These are phyloP conservation scores for Mantis religiosa DNA, from an alignment of 2,888 invertebrate species.

Conservation along the genomic window DNA sequence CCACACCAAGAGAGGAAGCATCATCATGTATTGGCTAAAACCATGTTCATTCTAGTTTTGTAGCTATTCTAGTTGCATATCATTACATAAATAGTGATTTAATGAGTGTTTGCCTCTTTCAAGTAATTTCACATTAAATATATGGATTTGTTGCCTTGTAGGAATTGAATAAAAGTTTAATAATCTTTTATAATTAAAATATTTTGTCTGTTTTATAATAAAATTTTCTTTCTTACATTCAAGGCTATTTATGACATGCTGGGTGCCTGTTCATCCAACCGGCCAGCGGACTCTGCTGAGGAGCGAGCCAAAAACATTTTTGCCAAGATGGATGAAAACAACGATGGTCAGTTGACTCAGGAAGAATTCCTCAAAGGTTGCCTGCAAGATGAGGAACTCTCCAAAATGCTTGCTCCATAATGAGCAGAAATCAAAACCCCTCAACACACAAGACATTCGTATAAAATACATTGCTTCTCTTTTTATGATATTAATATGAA, in stretches of 20 bases:
- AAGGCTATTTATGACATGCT: constrained; percentile 99
- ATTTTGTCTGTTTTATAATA: neutral
- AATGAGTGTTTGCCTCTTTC: no score
- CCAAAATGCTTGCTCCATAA: constrained; percentile 93
- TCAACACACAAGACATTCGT: constrained; percentile 12
- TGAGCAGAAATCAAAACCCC: constrained; percentile 36
- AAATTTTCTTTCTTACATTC: constrained; percentile 38
- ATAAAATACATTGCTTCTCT: constrained; percentile 18
- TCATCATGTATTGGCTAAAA: no score
- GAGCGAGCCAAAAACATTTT: constrained; percentile 98
- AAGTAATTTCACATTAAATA: no score
- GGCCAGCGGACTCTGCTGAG: constrained; percentile 93
- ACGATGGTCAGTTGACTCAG: constrained; percentile 95
- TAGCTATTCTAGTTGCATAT: no score
- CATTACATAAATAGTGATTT: no score
- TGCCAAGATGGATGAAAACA: constrained; percentile 99
- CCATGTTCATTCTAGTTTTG: no score
- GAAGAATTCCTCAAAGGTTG: constrained; percentile 98
- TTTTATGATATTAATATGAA: constrained; percentile 24
- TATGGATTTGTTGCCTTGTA: no score
- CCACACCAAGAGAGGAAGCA: no score
- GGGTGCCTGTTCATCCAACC: constrained; percentile 92
- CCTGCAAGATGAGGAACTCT: constrained; percentile 91
- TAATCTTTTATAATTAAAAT: no score
- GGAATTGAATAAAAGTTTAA: no score